phyloP scores from a whole-genome alignment of 2,797 vertebrate species.

The Cyprinella venusta region DNA sequence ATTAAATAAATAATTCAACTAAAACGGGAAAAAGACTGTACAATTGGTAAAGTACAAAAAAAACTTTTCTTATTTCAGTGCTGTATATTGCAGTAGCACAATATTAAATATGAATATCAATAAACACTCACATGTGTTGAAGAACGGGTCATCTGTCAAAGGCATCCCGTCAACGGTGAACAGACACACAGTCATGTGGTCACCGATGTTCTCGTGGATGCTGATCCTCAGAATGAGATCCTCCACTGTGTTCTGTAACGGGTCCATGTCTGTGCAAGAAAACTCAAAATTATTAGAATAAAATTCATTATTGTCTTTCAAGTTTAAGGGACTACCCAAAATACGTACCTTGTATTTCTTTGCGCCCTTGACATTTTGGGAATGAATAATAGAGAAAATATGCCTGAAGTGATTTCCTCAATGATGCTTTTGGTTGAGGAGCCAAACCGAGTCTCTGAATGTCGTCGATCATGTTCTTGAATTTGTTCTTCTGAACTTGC shows the following conservation, averaged over 20 bases:
- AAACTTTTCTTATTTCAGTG: no score
- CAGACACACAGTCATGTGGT: constrained; percentile 65
- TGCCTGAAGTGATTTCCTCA: constrained; percentile 42
- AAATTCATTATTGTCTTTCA: neutral
- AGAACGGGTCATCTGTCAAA: constrained; percentile 72
- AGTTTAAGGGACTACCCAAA: neutral
- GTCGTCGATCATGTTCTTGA: constrained; percentile 55
- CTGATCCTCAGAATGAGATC: constrained; percentile 70
- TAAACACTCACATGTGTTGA: constrained; percentile 70
- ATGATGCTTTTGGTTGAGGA: neutral
- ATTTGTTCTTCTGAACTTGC: constrained; percentile 67
- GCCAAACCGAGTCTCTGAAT: constrained; percentile 45
- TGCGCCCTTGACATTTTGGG: constrained; percentile 62
- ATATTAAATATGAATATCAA: neutral
- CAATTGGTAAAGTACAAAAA: no score
- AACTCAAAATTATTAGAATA: neutral
- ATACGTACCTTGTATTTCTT: constrained; percentile 59
- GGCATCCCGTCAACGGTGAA: constrained; percentile 70
- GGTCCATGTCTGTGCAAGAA: constrained; percentile 64
- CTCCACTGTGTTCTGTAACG: constrained; percentile 68
- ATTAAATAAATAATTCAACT: no score
- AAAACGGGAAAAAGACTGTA: no score
- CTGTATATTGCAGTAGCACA: neutral
- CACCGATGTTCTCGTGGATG: constrained; percentile 56
- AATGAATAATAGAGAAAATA: constrained; percentile 63